Conservation (phyloP, 2,113 vertebrate species). For the Rhynchomys soricoides region DNA sequence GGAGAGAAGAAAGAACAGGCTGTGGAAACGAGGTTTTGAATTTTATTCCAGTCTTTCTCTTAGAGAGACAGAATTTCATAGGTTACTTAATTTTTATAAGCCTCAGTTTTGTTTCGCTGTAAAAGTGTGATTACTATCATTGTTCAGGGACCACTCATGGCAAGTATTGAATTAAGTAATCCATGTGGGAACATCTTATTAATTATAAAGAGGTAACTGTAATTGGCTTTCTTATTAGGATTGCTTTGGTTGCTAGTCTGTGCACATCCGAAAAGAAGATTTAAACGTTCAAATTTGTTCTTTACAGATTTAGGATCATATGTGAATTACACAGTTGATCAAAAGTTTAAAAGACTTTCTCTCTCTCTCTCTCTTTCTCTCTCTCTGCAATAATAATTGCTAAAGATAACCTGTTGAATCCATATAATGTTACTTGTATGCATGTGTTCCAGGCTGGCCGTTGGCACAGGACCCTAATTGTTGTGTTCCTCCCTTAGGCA, state of each 20-base stretch:
- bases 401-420: neutral
- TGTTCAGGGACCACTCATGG: neutral
- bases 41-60: neutral
- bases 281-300: slow-evolving; percentile 2
- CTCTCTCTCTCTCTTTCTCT: neutral
- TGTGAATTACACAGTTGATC: neutral
- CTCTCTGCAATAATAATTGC: neutral
- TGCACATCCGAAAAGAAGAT: neutral
- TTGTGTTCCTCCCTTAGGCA: neutral
- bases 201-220: neutral
- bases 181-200: neutral
- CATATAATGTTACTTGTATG: neutral
- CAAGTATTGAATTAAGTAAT: slow-evolving; percentile 2
- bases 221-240: neutral
- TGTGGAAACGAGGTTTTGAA: neutral
- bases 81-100: neutral
- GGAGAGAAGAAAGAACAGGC: neutral
- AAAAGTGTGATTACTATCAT: neutral
- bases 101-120: neutral
- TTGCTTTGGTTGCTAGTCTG: neutral
- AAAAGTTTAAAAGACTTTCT: neutral
- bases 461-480: too few relatives aligned
- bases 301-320: neutral
- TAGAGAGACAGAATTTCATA: neutral
- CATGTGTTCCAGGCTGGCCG: neutral